Evolutionary conservation across 2,888 invertebrate species (phyloP), one percentile per base, ranked within the genome.

Genomic region (Dicyrtomina minuta): DNA sequence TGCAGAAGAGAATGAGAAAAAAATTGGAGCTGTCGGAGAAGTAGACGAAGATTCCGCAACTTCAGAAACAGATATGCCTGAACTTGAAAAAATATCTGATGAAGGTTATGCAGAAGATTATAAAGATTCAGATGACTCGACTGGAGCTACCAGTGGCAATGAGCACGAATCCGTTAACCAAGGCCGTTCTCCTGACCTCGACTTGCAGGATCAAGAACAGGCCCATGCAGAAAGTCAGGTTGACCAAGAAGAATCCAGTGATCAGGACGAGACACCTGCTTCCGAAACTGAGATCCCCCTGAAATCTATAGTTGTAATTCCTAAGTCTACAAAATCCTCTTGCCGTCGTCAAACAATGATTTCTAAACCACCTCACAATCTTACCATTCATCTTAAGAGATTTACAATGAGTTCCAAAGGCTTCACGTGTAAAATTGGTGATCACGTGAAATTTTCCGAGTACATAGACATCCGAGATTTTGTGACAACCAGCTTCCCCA

Each of bases 301-400:
- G 20, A 17, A 43, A 66, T 44, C 44, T 6, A 24, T 55, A 22
- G 2, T n/a, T 20, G 17, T 39, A 59, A 59, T 67, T 27, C 67
- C 67, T 1, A 67, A 67, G 24, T 60, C 59, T 8, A 67, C 67
- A 10, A 67, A 67, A 60, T 59, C 67, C 5, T 91, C 0, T 91
- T 92, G 81, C 90, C 92, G 78, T 88, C 92, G 82, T 85, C 75
- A 74, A 53, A 77, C 77, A 66, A 72, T 96, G 46, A 89, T 99
- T 39, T 92, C 91, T 74, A 89, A 89, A 80, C 95, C 96, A 26
- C 98, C 98, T 0, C 91, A 95, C 4, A 90, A 98, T 65, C 86
- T 99, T 1, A 98, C 97, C 66, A 84, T 99, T 24, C 98, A 99
- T 81, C 83, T 99, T 74, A 99, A 99, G 83, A 85, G 98, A 73